Evolutionary conservation across 2,113 vertebrate genomes (phyloP).

Genomic region (Thinocorus orbignyianus): DNA sequence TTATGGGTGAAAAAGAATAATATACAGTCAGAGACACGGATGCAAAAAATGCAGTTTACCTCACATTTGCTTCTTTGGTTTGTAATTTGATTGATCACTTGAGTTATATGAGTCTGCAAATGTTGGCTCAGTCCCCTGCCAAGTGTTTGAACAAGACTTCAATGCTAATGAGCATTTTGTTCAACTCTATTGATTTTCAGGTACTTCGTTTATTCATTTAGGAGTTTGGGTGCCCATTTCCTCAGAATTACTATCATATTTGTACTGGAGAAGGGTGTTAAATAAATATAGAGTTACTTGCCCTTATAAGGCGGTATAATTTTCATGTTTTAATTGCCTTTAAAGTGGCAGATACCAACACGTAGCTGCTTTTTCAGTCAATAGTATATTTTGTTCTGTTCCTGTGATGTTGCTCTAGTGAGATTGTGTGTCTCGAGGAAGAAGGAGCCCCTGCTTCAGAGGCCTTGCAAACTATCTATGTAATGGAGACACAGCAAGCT

Average conservation of each 20-base stretch:
- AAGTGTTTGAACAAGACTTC: slow-evolving; percentile 49
- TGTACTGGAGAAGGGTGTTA: not conserved
- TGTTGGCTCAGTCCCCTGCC: slow-evolving; percentile 12
- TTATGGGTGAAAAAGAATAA: not conserved
- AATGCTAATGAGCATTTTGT: slow-evolving; percentile 54
- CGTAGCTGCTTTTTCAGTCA: not conserved
- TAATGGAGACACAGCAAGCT: not conserved
- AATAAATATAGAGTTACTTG: not conserved
- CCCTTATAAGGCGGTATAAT: not conserved
- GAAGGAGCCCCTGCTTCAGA: not conserved
- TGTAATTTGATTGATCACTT: slow-evolving; percentile 58
- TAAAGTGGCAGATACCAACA: not conserved
- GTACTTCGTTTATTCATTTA: slow-evolving; percentile 25
- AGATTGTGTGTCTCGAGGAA: not conserved
- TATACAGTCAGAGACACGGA: not conserved
- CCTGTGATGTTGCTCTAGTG: not conserved
- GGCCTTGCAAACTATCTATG: not conserved
- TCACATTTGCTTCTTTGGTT: slow-evolving; percentile 34
- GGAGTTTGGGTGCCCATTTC: slow-evolving; percentile 3
- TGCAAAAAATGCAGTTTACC: slow-evolving; percentile 46
- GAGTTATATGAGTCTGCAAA: slow-evolving; percentile 30
- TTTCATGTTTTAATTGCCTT: not conserved
- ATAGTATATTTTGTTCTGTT: not conserved
- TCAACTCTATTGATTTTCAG: slow-evolving; percentile 49
- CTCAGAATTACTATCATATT: slow-evolving; percentile 23